Evolutionary conservation across 2,888 invertebrate species (phyloP).

Genomic region (Caenorhabditis zanzibari): DNA sequence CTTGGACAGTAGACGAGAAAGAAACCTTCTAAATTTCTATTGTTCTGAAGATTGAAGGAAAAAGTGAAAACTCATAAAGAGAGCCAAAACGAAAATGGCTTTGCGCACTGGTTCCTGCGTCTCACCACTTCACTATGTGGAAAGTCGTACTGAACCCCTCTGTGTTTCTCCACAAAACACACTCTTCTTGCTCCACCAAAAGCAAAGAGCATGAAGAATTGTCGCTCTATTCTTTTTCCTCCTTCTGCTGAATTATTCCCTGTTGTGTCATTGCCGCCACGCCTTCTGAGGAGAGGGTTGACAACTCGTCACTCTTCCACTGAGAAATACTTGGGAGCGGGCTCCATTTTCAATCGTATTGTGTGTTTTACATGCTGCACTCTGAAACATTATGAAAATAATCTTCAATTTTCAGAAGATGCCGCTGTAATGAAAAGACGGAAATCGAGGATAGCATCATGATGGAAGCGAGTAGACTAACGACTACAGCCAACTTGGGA

Average conservation of each 20-base stretch:
- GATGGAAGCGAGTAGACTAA: background rate
- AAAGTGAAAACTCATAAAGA: slow-evolving; percentile 41
- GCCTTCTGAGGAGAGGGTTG: slow-evolving; percentile 29
- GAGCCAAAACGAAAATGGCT: slow-evolving; percentile 29
- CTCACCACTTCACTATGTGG: background rate
- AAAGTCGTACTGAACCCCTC: slow-evolving; percentile 4
- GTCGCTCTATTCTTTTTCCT: background rate
- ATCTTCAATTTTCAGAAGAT: slow-evolving; percentile 15
- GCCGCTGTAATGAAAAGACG: slow-evolving; percentile 5
- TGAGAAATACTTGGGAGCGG: background rate
- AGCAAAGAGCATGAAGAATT: slow-evolving; percentile 13
- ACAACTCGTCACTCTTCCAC: slow-evolving; percentile 45
- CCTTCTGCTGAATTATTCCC: slow-evolving; percentile 60
- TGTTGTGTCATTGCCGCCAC: slow-evolving; percentile 57
- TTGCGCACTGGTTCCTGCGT: slow-evolving; percentile 12
- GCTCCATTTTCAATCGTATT: slow-evolving; percentile 11
- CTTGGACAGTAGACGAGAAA: too few species aligned
- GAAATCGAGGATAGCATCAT: background rate
- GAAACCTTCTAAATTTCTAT: background rate
- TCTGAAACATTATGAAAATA: slow-evolving; percentile 4
- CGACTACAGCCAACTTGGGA: slow-evolving; percentile 1
- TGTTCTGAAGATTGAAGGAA: background rate
- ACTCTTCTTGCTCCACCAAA: background rate
- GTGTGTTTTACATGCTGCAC: slow-evolving; percentile 9
- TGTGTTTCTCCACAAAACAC: background rate